Evolutionary conservation across 2,113 vertebrate genomes (phyloP).

Genomic region (Grammomys surdaster): DNA sequence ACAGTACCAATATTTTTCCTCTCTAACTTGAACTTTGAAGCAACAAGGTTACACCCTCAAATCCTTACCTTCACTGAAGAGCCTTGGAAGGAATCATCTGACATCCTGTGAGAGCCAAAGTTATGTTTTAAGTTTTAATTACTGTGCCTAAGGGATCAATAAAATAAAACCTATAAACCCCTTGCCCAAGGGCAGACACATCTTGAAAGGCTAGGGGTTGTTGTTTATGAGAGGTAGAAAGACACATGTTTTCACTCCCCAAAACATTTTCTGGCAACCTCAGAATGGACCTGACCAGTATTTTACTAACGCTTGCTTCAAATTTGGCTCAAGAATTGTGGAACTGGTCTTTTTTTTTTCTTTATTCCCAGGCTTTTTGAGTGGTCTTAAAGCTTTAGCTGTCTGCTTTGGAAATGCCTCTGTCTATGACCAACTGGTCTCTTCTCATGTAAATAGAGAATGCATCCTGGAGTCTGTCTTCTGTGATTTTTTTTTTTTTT

Average conservation of each 20-base stretch:
- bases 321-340: background rate
- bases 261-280: background rate
- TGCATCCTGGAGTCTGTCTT: background rate
- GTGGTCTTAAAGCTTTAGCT: background rate
- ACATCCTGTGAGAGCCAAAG: background rate
- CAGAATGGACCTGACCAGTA: background rate
- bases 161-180: background rate
- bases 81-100: background rate
- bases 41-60: no score
- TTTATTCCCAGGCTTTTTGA: background rate
- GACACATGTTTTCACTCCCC: background rate
- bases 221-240: background rate
- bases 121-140: background rate
- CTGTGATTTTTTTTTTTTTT: no score
- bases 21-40: background rate
- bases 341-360: background rate
- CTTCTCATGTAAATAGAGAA: background rate
- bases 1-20: background rate
- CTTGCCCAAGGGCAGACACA: background rate
- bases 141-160: background rate
- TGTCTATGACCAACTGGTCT: background rate
- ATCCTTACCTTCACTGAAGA: constrained; percentile 12
- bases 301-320: background rate
- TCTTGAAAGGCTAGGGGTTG: background rate
- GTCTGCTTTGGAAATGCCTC: background rate